Conservation (phyloP, 2,888 invertebrate species). For the Ennomos fuscantarius region DNA sequence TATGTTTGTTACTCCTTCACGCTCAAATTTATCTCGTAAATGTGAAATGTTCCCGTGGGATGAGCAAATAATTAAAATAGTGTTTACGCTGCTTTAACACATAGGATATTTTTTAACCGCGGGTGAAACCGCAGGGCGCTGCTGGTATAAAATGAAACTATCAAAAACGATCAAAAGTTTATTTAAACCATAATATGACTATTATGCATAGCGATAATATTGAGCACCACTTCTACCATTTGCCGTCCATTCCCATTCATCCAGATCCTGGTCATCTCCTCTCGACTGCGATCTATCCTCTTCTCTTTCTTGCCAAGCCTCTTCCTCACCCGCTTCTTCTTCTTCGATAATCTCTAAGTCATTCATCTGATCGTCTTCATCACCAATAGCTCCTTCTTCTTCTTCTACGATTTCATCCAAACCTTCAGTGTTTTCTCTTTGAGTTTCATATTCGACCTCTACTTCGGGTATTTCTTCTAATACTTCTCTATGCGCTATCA, state of each 20-base stretch:
- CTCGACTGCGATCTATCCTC: conserved; percentile 55
- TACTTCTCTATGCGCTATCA: conserved; percentile 75
- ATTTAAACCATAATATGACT: conserved; percentile 57
- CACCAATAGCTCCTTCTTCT: conserved; percentile 69
- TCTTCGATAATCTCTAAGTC: conserved; percentile 74
- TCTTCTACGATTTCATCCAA: conserved; percentile 77
- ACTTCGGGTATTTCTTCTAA: conserved; percentile 78
- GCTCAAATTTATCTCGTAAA: too few relatives aligned
- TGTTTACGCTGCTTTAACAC: too few relatives aligned
- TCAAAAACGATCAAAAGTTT: conserved; percentile 39
- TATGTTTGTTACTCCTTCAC: too few relatives aligned
- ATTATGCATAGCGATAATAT: conserved; percentile 71
- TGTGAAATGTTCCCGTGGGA: too few relatives aligned
- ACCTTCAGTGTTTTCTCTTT: conserved; percentile 65
- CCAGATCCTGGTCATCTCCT: conserved; percentile 68
- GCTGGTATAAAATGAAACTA: conserved; percentile 12
- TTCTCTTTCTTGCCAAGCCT: conserved; percentile 65
- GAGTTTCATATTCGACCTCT: conserved; percentile 73
- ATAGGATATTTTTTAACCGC: too few relatives aligned
- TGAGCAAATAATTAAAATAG: too few relatives aligned
- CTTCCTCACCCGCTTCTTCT: conserved; percentile 72
- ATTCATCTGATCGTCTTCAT: conserved; percentile 56
- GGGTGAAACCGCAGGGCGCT: too few relatives aligned
- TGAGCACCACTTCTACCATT: conserved; percentile 68
- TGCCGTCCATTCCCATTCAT: conserved; percentile 81